phyloP scores from a whole-genome alignment of 2,113 vertebrate species.

The Rhinoptilus africanus region DNA sequence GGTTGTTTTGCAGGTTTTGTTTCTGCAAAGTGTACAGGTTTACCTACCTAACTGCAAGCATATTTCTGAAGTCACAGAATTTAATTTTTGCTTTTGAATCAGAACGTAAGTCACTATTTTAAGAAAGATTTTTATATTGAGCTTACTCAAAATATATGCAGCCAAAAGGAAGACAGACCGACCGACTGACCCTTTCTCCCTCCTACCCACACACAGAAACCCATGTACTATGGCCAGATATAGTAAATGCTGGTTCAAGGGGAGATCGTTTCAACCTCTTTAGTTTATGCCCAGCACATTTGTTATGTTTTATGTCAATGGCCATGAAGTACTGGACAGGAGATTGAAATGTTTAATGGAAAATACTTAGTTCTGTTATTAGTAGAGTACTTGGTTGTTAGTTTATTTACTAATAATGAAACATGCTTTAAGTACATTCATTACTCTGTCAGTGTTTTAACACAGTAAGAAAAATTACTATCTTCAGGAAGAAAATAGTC shows the following conservation, averaged over 20 bases:
- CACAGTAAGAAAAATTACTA: not conserved
- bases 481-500: not conserved
- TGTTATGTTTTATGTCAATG: not conserved
- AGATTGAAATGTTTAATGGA: not conserved
- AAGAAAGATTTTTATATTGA: not conserved
- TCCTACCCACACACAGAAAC: not conserved
- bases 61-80: not conserved
- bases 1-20: not conserved
- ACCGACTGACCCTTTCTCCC: not conserved
- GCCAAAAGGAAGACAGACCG: not conserved
- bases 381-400: not conserved
- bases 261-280: not conserved
- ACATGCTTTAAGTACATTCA: not conserved
- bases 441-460: not conserved
- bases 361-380: not conserved
- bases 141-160: not conserved
- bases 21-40: not conserved
- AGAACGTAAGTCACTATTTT: not conserved
- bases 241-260: not conserved
- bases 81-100: not conserved
- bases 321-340: not conserved
- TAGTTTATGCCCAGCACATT: not conserved
- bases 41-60: not conserved
- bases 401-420: not conserved
- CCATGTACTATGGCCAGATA: not conserved